These are phyloP conservation scores for Cheilosia impressa DNA, from an alignment of 2,888 invertebrate genomes.

Conservation along the genomic window DNA sequence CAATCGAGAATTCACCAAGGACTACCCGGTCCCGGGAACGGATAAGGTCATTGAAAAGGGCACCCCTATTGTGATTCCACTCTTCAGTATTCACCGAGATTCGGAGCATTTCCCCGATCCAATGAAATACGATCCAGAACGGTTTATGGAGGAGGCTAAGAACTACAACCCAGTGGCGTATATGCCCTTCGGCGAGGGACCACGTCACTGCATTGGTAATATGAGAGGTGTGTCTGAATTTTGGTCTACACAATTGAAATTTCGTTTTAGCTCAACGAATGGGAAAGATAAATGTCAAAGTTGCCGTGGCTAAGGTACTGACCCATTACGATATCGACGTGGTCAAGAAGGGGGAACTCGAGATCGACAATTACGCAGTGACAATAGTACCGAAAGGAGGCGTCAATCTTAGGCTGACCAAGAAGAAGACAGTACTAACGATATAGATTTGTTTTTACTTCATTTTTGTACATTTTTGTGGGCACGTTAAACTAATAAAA, in stretches of 20 bases:
- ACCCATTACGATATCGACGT: slow-evolving; percentile 79
- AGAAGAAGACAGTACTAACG: slow-evolving; percentile 54
- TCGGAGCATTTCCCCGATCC: slow-evolving; percentile 83
- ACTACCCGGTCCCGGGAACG: slow-evolving; percentile 80
- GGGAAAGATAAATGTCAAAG: slow-evolving; percentile 81
- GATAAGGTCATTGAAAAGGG: slow-evolving; percentile 81
- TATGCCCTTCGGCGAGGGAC: slow-evolving; percentile 83
- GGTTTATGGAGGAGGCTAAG: slow-evolving; percentile 81
- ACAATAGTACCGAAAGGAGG: slow-evolving; percentile 78
- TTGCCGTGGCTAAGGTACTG: slow-evolving; percentile 80
- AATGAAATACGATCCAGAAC: slow-evolving; percentile 83
- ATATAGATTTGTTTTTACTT: too few relatives aligned
- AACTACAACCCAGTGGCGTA: slow-evolving; percentile 79
- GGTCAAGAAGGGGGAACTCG: slow-evolving; percentile 76
- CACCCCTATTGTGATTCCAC: slow-evolving; percentile 81
- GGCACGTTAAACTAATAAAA: too few relatives aligned
- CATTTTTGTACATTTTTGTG: too few relatives aligned
- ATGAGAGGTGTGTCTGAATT: background rate
- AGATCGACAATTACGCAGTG: slow-evolving; percentile 78
- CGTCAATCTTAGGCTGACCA: slow-evolving; percentile 78
- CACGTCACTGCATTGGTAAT: slow-evolving; percentile 82
- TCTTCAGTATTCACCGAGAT: slow-evolving; percentile 83
- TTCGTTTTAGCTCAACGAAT: slow-evolving; percentile 79
- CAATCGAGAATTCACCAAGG: slow-evolving; percentile 82
- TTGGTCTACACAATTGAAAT: too few relatives aligned